phyloP scores from a whole-genome alignment of 2,113 vertebrate genomes.

The Passer montanus region DNA sequence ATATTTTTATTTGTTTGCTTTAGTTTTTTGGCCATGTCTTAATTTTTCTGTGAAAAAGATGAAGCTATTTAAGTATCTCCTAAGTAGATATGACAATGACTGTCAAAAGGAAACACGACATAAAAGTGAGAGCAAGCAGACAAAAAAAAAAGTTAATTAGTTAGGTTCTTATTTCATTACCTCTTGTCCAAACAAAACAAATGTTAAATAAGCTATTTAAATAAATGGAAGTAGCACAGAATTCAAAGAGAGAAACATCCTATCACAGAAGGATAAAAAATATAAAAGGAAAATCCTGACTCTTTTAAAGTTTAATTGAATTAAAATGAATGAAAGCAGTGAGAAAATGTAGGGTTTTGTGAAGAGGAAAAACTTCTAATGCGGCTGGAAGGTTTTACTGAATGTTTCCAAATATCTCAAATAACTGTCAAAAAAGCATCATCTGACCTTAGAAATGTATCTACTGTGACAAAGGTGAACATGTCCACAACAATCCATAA shows the following conservation, averaged over 20 bases:
- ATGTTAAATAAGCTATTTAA: slow-evolving; percentile 12
- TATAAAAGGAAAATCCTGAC: neutral
- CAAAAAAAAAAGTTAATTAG: neutral
- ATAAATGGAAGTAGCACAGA: neutral
- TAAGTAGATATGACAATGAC: neutral
- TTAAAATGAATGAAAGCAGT: neutral
- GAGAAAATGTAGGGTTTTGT: neutral
- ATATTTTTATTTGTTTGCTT: neutral
- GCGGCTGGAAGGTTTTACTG: neutral
- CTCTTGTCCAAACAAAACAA: neutral
- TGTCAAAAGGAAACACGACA: neutral
- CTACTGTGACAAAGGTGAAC: neutral
- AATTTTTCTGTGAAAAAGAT: neutral
- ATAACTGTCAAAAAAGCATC: neutral
- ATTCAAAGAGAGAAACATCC: slow-evolving; percentile 29
- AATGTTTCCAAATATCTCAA: neutral
- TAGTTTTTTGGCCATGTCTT: neutral
- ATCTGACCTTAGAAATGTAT: neutral
- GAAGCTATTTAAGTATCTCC: neutral
- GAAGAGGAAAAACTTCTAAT: neutral
- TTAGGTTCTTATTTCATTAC: neutral
- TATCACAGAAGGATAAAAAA: slow-evolving; percentile 18
- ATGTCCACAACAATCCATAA: slow-evolving; percentile 8
- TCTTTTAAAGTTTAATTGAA: neutral
- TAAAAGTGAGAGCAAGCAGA: neutral